A percentile compares a stretch with the other conserved stretches of the same genome.
Conservation (phyloP, 2,888 invertebrate species). For the Drosophila borealis region DNA sequence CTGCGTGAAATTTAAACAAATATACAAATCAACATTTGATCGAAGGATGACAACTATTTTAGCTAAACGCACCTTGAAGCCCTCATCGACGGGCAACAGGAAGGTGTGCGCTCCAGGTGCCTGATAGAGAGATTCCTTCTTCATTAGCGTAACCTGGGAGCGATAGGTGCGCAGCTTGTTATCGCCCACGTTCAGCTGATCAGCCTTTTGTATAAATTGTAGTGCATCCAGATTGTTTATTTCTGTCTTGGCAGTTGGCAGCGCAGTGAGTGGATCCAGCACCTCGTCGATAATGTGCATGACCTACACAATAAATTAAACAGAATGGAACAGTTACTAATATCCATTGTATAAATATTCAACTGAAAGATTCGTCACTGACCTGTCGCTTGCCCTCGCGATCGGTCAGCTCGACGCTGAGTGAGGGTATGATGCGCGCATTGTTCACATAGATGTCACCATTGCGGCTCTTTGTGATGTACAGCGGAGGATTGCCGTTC, state of each 20-base stretch:
- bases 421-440: constrained; percentile 90
- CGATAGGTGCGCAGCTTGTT: constrained; percentile 88
- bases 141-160: constrained; percentile 90
- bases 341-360: background rate
- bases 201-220: constrained; percentile 91
- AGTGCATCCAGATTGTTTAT: constrained; percentile 93
- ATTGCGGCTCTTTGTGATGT: constrained; percentile 90
- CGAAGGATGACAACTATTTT: background rate
- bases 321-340: background rate
- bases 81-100: constrained; percentile 95
- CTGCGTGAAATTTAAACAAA: constrained; percentile 82
- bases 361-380: constrained; percentile 53
- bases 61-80: constrained; percentile 89
- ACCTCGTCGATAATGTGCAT: constrained; percentile 95
- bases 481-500: constrained; percentile 93
- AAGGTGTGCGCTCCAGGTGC: constrained; percentile 93
- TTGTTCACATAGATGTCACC: constrained; percentile 94
- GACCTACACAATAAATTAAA: constrained; percentile 86
- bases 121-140: constrained; percentile 91
- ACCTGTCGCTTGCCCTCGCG: constrained; percentile 88
- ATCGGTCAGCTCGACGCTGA: constrained; percentile 88
- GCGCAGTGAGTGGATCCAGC: constrained; percentile 90
- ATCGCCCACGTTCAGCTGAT: constrained; percentile 90
- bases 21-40: background rate
- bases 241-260: constrained; percentile 87